phyloP scores from a whole-genome alignment of 2,888 invertebrate species.

The Phengaris alcon region DNA sequence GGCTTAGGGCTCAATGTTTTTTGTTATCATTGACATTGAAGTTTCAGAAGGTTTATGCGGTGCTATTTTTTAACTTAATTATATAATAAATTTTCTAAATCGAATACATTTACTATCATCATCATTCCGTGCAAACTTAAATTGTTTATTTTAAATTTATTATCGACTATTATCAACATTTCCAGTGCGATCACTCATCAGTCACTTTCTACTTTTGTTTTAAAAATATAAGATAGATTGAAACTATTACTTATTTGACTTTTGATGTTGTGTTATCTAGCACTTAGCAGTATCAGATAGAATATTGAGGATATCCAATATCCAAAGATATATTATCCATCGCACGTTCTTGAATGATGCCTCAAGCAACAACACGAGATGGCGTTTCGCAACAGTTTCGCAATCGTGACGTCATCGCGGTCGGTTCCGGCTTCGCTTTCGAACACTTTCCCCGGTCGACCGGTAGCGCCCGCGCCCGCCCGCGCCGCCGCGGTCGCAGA shows the following conservation, averaged over 20 bases:
- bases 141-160: no score
- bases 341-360: not conserved
- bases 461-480: conserved; percentile 48
- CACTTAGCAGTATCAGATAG: no score
- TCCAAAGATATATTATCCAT: not conserved
- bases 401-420: conserved; percentile 70
- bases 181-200: no score
- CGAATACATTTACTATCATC: no score
- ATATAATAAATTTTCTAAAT: no score
- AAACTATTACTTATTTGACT: no score
- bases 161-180: no score
- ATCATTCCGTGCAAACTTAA: no score
- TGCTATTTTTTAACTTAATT: not conserved
- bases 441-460: conserved; percentile 68
- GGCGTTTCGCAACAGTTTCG: conserved; percentile 74
- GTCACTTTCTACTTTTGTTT: no score
- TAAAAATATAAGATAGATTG: no score
- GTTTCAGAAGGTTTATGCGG: not conserved
- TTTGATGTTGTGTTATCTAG: no score
- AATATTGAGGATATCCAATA: no score
- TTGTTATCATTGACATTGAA: conserved; percentile 1
- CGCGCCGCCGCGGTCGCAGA: conserved; percentile 39
- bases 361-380: conserved; percentile 50
- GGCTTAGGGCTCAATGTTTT: conserved; percentile 29
- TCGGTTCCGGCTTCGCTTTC: conserved; percentile 77